Conservation (phyloP, 1,140 invertebrate genomes). For the Macrotrachela quadricornifera region DNA sequence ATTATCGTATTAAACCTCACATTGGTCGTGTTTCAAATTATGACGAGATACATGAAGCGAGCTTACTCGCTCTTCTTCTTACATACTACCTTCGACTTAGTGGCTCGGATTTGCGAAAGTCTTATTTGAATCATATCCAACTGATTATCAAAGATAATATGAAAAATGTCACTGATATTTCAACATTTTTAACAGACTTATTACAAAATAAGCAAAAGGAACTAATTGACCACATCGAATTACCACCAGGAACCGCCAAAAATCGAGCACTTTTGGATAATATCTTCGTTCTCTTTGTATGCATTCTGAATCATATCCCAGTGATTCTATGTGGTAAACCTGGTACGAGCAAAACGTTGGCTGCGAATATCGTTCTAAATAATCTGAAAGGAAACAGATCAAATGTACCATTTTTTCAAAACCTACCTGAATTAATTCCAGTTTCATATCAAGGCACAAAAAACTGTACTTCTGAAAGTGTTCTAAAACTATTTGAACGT, state of each 20-base stretch:
- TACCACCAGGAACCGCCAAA: slow-evolving; percentile 12
- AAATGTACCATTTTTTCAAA: slow-evolving; percentile 9
- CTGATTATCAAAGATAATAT: no score
- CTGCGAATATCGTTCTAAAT: slow-evolving; percentile 12
- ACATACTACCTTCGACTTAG: no score
- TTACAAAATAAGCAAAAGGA: no score
- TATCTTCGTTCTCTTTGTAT: slow-evolving; percentile 13
- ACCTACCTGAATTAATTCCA: slow-evolving; percentile 11
- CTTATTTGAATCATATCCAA: no score
- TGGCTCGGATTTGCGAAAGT: no score
- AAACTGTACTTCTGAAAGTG: slow-evolving; percentile 13
- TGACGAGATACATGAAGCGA: no score
- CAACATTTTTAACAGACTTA: no score
- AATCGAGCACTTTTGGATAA: slow-evolving; percentile 13
- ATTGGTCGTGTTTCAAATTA: no score
- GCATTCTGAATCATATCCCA: slow-evolving; percentile 13
- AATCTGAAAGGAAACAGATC: slow-evolving; percentile 13
- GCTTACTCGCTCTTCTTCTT: no score
- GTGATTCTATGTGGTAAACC: slow-evolving; percentile 14
- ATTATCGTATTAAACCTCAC: no score
- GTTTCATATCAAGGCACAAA: slow-evolving; percentile 14
- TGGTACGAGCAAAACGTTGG: slow-evolving; percentile 13
- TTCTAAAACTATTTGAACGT: slow-evolving; percentile 13
- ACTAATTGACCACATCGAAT: no score
- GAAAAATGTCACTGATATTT: no score